phyloP scores from a whole-genome alignment of 2,888 invertebrate genomes.

The Ormyrus thymus region DNA sequence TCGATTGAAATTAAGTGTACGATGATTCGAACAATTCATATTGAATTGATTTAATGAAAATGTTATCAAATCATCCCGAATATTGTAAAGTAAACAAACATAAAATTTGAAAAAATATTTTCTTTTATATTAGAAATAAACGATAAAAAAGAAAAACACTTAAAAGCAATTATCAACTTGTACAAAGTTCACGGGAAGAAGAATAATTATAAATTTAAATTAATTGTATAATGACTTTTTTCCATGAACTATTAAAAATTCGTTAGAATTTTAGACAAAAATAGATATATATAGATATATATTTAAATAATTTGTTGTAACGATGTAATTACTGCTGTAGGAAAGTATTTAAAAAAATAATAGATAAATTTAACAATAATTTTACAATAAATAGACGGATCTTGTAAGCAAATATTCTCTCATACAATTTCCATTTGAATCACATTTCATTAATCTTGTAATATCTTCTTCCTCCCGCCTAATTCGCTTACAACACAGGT shows the following conservation, averaged over 20 bases:
- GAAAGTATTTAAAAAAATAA: conserved; percentile 23
- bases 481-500: conserved; percentile 68
- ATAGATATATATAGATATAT: too few relatives aligned
- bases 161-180: too few relatives aligned
- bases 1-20: too few relatives aligned
- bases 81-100: conserved; percentile 5
- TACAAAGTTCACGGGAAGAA: conserved; percentile 13
- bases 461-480: conserved; percentile 58
- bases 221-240: neutral
- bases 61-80: conserved; percentile 5
- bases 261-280: neutral
- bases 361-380: conserved; percentile 14
- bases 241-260: neutral
- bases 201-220: conserved; percentile 10
- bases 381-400: conserved; percentile 3
- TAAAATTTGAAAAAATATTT: conserved; percentile 21
- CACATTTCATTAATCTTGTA: conserved; percentile 46
- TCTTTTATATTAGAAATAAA: neutral
- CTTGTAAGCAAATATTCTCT: conserved; percentile 34
- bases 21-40: neutral
- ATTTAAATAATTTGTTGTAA: too few relatives aligned
- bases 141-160: neutral
- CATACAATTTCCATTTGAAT: conserved; percentile 35
- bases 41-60: neutral
- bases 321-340: neutral